Base-by-base conservation (phyloP, 2,888 invertebrate genomes). In the Caenorhabditis virilis region DNA sequence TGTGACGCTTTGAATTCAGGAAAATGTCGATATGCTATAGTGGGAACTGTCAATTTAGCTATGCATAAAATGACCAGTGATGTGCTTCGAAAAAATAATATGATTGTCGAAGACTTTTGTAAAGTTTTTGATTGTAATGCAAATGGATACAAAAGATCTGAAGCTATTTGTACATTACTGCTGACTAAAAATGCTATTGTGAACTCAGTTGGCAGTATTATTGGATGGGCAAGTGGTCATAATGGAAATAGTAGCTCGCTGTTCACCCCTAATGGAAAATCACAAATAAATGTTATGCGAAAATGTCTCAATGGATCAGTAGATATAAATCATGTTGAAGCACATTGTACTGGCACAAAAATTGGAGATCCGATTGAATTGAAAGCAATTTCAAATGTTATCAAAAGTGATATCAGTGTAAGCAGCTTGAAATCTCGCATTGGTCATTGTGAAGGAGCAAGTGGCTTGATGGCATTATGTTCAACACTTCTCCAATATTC, bases 1-100 rank as follows among this genome's bases (percentile, higher is more conserved):
- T 64, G 68, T 26, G 74, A 78, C 13, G 90, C 91, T 33, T 91
- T 95, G 78, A 88, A 89, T 71, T 18, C 35, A 15, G 56, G 60
- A 41, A 52, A 54, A 42, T 71, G 70, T 33, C 65, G 71, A 5
- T 54, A 52, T 36, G 83, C 83, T 4, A 64, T 83, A 11, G 82
- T 82, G 5, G 82, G 76, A 2, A 77, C 76, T n/a, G 72, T 74
- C 2, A 82, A 82, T 56, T 47, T 82, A n/a, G 67, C 82, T 22
- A 49, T 83, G 27, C 72, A 72, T 47, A 78, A 80, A 27, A 71
- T 76, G 54, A 72, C 76, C 11, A 78, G 76, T 4, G 59, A 77
- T n/a, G 79, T 78, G 3, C 72, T 82, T 61, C 52, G 62, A 41
- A 74, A 78, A 11, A 74, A 77, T 2, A 73, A 78, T 39, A 77